Evolutionary conservation across 2,888 invertebrate genomes (phyloP).

Genomic region (Xestia c-nigrum): DNA sequence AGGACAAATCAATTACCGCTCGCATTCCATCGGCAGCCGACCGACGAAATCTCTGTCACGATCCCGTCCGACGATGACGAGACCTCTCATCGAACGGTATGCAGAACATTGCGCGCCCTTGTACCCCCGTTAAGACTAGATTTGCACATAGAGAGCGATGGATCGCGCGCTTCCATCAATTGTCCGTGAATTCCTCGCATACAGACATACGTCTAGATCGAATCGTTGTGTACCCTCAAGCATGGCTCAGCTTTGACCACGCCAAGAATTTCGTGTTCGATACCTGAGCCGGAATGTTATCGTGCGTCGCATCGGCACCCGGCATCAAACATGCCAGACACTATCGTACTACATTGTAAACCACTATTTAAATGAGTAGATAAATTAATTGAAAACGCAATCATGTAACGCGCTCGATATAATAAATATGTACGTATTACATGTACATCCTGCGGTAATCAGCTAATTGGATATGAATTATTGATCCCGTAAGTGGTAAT

Average conservation of each 20-base stretch:
- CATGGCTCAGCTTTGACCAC: slow-evolving; percentile 81
- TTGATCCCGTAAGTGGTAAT: slow-evolving; percentile 80
- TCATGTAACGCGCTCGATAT: slow-evolving; percentile 73
- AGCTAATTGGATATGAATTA: slow-evolving; percentile 86
- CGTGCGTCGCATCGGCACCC: slow-evolving; percentile 85
- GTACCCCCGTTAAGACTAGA: slow-evolving; percentile 76
- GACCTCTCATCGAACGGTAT: slow-evolving; percentile 84
- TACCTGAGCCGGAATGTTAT: slow-evolving; percentile 88
- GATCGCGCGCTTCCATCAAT: slow-evolving; percentile 86
- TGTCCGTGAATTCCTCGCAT: slow-evolving; percentile 84
- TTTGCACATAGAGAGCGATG: slow-evolving; percentile 82
- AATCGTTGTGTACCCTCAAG: slow-evolving; percentile 80
- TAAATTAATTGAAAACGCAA: slow-evolving; percentile 80
- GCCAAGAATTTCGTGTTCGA: slow-evolving; percentile 88
- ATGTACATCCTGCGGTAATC: slow-evolving; percentile 80
- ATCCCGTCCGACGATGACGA: slow-evolving; percentile 85
- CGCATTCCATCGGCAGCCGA: slow-evolving; percentile 86
- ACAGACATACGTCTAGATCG: slow-evolving; percentile 82
- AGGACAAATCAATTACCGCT: slow-evolving; percentile 90
- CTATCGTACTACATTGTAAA: slow-evolving; percentile 83
- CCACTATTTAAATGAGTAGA: slow-evolving; percentile 82
- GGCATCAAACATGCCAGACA: slow-evolving; percentile 82
- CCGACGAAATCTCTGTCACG: slow-evolving; percentile 89
- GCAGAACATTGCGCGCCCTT: slow-evolving; percentile 79
- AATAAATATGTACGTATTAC: slow-evolving; percentile 70